Base-by-base conservation (phyloP, 2,888 invertebrate genomes). In the Deilephila elpenor region DNA sequence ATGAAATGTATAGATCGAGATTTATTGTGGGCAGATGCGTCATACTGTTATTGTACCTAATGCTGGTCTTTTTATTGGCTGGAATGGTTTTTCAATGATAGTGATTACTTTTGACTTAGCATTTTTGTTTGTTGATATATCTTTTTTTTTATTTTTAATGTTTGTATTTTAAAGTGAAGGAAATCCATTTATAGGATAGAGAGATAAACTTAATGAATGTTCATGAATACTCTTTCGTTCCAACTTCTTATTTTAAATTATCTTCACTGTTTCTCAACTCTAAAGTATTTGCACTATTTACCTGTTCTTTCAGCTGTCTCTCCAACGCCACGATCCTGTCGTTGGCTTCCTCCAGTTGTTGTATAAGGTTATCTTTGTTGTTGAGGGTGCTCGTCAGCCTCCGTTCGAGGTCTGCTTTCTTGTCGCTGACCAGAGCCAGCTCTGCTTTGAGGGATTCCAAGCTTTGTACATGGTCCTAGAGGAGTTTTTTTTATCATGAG, bases 321-420 rank as follows among this genome's bases (percentile, higher is more conserved):
- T 99, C 98, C 81, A 99, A 95, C 82, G 98, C 96, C 81, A 97
- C 93, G 83, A 98, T 98, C 86, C 98, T 96, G 91, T 99, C 98
- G 73, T 97, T 97, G 59, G 98, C 97, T 89, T 99, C 98, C 78
- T 99, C 99, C 74, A 99, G 94, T 75, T 97, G 97, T 71, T 96
- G 96, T 71, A 96, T 95, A 72, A 98, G 94, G 76, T 96, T 96
- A 76, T 98, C 98, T 80, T 98, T 96, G 89, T 99, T 98, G 75
- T 96, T 96, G 20, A 97, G 96, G 8, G 98, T 95, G 77, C 96
- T 94, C 77, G 97, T 96, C 77, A 99, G 95, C 83, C 98, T 95
- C 87, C 97, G 96, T 89, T 99, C 99, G 81, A 99, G 92, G 81
- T 99, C 98, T 73, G 96, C 95, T 84, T 97, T 97, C 89, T 98